Percentiles rank a stretch among this genome's conserved stretches.
Conservation (phyloP, 1,140 invertebrate species). For the Platyscapa corneri region DNA sequence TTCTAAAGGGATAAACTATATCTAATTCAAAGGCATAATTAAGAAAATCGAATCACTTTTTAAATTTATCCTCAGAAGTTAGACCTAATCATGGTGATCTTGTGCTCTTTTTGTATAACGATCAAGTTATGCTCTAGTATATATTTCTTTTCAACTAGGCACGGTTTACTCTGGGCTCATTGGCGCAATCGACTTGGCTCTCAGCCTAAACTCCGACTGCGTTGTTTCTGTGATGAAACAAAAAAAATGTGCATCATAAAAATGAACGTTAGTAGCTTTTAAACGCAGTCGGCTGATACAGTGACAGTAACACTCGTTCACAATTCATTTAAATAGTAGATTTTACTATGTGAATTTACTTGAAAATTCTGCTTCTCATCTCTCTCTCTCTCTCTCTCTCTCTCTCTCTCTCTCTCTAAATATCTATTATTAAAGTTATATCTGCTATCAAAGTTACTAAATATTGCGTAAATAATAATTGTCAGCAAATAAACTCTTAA, state of each 20-base stretch:
- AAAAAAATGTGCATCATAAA: conserved; percentile 21
- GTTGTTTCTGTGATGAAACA: neutral
- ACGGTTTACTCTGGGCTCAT: neutral
- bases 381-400: neutral
- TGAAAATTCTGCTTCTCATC: no score
- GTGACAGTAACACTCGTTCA: neutral
- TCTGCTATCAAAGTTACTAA: no score
- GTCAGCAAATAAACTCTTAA: no score
- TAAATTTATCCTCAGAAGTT: no score
- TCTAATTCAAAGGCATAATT: no score
- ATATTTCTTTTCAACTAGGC: neutral
- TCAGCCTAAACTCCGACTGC: neutral
- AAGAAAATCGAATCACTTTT: no score
- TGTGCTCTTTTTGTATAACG: neutral
- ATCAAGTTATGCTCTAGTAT: neutral
- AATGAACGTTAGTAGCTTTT: neutral
- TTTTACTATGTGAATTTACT: neutral
- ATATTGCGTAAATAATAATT: no score
- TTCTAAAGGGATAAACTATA: no score
- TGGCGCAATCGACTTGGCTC: conserved; percentile 36
- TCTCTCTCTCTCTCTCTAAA: no score
- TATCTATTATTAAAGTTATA: no score
- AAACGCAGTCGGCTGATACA: neutral
- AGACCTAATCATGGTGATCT: no score
- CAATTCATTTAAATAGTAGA: conserved; percentile 11